Percentiles rank a stretch among this genome's conserved stretches.
Conservation (phyloP, 2,888 invertebrate genomes). For the Eupeodes latifasciatus region DNA sequence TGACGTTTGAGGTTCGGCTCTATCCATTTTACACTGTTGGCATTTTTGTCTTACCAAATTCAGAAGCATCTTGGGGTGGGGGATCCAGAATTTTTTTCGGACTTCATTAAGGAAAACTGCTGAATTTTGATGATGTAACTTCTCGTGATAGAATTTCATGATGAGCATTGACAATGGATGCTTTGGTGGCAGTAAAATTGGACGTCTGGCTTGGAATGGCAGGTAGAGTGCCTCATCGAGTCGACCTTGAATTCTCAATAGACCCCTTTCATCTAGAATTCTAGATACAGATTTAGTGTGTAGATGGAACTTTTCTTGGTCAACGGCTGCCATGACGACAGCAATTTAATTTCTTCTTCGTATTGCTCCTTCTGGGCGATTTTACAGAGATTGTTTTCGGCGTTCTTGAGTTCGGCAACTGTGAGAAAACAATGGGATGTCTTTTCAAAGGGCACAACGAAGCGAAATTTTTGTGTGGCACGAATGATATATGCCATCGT, state of each 20-base stretch:
- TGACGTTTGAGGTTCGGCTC: conserved; percentile 52
- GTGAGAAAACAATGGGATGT: not conserved
- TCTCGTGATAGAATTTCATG: too few species aligned
- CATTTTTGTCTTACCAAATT: too few species aligned
- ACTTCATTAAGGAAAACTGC: too few species aligned
- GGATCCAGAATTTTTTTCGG: too few species aligned
- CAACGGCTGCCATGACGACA: not conserved
- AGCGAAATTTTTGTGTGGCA: too few species aligned
- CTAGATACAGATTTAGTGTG: not conserved
- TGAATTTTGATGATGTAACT: too few species aligned
- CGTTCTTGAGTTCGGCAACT: not conserved
- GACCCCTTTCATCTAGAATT: not conserved
- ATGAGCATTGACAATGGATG: too few species aligned
- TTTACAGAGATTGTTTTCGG: not conserved
- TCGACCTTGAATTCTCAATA: not conserved
- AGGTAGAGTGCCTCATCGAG: not conserved
- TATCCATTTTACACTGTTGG: conserved; percentile 50
- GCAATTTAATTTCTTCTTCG: not conserved
- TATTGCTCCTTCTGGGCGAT: not conserved
- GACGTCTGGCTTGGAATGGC: too few species aligned
- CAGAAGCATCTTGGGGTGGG: too few species aligned
- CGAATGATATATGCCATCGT: too few species aligned
- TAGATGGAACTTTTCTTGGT: not conserved
- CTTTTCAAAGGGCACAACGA: not conserved
- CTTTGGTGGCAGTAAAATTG: too few species aligned